These are phyloP conservation scores for Neotoxoptera formosana DNA, from an alignment of 1,140 invertebrate species.

Conservation along the genomic window DNA sequence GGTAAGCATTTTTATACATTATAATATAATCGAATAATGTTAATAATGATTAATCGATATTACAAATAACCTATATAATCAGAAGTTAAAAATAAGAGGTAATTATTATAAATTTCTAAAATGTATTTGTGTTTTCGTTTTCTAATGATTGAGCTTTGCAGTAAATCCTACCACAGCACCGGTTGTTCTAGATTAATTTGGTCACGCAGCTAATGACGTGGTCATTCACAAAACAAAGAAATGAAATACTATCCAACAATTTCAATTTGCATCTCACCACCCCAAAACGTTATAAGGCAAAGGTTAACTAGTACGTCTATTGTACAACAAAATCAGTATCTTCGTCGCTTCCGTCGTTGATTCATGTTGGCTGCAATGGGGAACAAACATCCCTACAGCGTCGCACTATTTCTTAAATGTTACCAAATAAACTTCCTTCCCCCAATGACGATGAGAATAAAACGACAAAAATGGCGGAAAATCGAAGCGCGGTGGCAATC, in stretches of 20 bases:
- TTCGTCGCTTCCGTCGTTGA: background rate
- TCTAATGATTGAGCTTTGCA: background rate
- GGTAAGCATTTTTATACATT: no score
- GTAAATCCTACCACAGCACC: background rate
- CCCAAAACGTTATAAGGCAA: background rate
- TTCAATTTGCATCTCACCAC: background rate
- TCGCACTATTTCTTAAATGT: background rate
- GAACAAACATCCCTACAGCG: background rate
- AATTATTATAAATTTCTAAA: background rate
- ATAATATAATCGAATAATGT: no score
- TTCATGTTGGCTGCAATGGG: background rate
- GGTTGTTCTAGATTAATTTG: background rate
- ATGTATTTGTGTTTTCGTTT: background rate
- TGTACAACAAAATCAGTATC: background rate
- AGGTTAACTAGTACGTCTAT: background rate
- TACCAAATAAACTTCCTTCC: background rate
- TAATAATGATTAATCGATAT: no score
- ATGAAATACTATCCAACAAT: background rate
- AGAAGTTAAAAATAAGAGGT: background rate
- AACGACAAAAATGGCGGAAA: background rate
- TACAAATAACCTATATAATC: no score
- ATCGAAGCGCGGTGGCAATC: background rate
- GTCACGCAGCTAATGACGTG: background rate
- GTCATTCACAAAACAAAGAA: background rate
- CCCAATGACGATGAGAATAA: background rate